Evolutionary conservation across 2,797 vertebrate species (phyloP).

Genomic region (Anniella stebbinsi): DNA sequence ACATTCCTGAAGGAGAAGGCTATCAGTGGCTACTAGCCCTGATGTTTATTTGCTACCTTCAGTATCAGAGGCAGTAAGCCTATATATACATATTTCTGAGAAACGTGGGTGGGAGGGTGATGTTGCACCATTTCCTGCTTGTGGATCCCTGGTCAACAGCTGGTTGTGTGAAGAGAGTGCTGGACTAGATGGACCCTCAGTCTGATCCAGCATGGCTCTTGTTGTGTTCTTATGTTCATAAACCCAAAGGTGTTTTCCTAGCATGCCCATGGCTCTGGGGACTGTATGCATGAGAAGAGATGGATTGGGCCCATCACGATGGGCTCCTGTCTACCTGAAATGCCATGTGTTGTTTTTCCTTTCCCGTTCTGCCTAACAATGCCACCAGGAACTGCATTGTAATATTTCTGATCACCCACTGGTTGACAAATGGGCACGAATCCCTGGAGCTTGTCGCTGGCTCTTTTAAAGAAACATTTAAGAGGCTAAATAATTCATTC

Average conservation of each 20-base stretch:
- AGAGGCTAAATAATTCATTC: conserved; percentile 72
- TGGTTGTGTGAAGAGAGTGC: no score
- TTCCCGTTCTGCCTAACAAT: conserved; percentile 17
- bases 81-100: no score
- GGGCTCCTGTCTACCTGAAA: neutral
- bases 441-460: conserved; percentile 26
- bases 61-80: no score
- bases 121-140: no score
- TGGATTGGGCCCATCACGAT: neutral
- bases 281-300: neutral
- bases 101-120: no score
- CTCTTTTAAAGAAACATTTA: conserved; percentile 63
- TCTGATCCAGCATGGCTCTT: no score
- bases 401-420: conserved; percentile 40
- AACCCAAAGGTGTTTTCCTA: neutral
- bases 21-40: no score
- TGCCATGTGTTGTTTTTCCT: conserved; percentile 35
- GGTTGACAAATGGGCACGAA: conserved; percentile 2
- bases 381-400: conserved; percentile 42
- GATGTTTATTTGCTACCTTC: neutral
- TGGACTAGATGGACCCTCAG: no score
- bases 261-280: neutral
- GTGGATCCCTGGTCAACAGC: no score
- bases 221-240: neutral
- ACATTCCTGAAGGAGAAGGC: no score